phyloP scores from a whole-genome alignment of 2,113 vertebrate genomes.

The Antennarius striatus region DNA sequence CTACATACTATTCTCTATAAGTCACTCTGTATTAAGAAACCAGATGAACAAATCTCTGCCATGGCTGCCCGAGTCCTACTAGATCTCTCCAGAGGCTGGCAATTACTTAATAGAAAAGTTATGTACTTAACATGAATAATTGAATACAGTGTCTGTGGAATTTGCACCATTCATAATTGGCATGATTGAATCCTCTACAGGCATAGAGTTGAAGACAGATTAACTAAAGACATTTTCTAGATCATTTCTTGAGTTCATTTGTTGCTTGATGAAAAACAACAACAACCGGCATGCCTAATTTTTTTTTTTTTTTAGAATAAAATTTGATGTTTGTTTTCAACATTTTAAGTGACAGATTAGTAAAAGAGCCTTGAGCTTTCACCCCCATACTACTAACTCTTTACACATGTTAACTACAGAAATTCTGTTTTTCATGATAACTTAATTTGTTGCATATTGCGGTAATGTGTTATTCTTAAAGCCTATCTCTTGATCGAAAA shows the following conservation, averaged over 20 bases:
- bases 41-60: constrained; percentile 39
- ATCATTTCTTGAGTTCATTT: not conserved
- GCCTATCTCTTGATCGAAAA: constrained; percentile 57
- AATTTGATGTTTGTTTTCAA: not conserved
- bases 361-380: not conserved
- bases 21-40: constrained; percentile 59
- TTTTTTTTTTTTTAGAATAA: too few species aligned
- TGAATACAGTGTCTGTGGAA: constrained; percentile 54
- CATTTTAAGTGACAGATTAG: not conserved
- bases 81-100: constrained; percentile 62
- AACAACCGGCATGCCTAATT: not conserved
- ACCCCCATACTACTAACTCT: not conserved
- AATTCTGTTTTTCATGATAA: constrained; percentile 53
- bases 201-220: not conserved
- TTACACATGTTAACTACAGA: constrained; percentile 30
- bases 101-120: constrained; percentile 79
- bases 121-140: constrained; percentile 75
- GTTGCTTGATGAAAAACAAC: not conserved
- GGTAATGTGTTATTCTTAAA: constrained; percentile 62
- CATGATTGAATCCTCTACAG: constrained; percentile 35
- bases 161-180: constrained; percentile 49
- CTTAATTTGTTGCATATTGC: constrained; percentile 50
- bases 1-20: constrained; percentile 29
- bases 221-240: not conserved
- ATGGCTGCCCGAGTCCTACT: constrained; percentile 29